These are phyloP conservation scores for Nibea coibor DNA, from an alignment of 2,113 vertebrate genomes.

Conservation along the genomic window DNA sequence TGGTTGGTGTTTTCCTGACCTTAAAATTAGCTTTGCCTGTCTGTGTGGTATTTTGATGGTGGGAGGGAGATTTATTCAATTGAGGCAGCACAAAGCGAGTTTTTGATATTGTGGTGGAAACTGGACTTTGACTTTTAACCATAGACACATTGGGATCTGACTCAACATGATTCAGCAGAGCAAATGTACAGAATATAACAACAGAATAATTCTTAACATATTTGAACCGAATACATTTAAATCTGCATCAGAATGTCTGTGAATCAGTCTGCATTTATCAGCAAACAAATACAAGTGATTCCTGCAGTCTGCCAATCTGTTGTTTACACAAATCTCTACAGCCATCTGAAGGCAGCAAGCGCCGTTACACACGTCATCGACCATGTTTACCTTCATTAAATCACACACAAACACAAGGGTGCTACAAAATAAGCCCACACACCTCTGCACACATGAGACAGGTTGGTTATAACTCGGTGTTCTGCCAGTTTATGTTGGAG, in stretches of 20 bases:
- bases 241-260: neutral
- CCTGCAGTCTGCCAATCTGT: neutral
- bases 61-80: neutral
- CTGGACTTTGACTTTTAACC: neutral
- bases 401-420: neutral
- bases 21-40: neutral
- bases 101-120: neutral
- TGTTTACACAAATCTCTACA: neutral
- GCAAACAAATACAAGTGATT: neutral
- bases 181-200: neutral
- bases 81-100: neutral
- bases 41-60: neutral
- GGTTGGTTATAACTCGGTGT: neutral
- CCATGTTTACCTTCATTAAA: neutral
- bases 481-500: neutral
- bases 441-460: neutral
- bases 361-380: neutral
- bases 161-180: too few species aligned
- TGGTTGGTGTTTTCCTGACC: neutral
- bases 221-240: neutral
- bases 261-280: neutral
- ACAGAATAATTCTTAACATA: neutral
- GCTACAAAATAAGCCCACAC: neutral
- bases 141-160: too few species aligned
- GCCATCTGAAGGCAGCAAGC: neutral